Percentiles rank a stretch among this genome's conserved stretches.
phyloP scores from a whole-genome alignment of 2,797 vertebrate species.

The Pseudochromis fuscus region DNA sequence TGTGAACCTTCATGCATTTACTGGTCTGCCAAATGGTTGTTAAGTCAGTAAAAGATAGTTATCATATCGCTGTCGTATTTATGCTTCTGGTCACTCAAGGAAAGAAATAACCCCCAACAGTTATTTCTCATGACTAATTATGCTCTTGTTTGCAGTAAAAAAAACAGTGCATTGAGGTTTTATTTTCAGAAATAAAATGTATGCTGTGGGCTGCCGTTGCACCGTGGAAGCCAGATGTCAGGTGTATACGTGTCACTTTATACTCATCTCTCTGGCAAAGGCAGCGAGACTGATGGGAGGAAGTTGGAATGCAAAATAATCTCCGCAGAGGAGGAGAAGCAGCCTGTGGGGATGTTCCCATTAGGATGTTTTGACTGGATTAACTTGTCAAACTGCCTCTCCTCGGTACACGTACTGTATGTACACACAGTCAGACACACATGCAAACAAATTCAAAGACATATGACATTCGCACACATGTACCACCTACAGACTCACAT shows the following conservation, averaged over 20 bases:
- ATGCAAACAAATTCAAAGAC: slow-evolving; percentile 49
- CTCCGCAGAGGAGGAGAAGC: slow-evolving; percentile 73
- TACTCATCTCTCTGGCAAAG: slow-evolving; percentile 46
- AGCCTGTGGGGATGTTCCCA: slow-evolving; percentile 78
- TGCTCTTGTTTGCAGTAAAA: not conserved
- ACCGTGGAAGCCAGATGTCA: slow-evolving; percentile 63
- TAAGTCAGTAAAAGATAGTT: slow-evolving; percentile 2
- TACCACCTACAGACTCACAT: slow-evolving; percentile 30
- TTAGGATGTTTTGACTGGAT: slow-evolving; percentile 80
- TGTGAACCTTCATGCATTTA: not conserved
- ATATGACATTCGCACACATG: slow-evolving; percentile 42
- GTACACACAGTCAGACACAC: slow-evolving; percentile 28
- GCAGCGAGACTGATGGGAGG: slow-evolving; percentile 59
- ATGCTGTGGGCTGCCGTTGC: slow-evolving; percentile 39
- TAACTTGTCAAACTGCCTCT: slow-evolving; percentile 80
- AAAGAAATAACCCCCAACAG: slow-evolving; percentile 1
- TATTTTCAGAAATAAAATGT: slow-evolving; percentile 50
- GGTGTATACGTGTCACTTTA: slow-evolving; percentile 49
- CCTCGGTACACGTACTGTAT: slow-evolving; percentile 51
- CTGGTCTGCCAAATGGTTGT: not conserved
- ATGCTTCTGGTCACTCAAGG: slow-evolving; percentile 6
- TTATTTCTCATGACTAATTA: slow-evolving; percentile 15
- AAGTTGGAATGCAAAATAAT: slow-evolving; percentile 81
- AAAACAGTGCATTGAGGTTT: slow-evolving; percentile 8
- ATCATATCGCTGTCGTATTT: not conserved